phyloP scores from a whole-genome alignment of 2,888 invertebrate genomes.

The Xylocampa areola region DNA sequence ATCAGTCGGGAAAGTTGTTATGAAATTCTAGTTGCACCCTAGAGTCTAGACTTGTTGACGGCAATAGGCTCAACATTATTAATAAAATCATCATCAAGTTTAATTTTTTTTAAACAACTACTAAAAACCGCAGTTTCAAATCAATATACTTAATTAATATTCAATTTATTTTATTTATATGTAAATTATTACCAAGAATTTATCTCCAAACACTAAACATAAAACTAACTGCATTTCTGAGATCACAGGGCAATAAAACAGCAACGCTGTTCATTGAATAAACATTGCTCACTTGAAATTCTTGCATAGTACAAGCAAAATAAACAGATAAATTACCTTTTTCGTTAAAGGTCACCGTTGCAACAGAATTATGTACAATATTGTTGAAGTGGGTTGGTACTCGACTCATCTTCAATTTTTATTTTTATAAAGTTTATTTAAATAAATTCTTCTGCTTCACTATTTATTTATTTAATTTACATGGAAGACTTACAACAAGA shows the following conservation, averaged over 20 bases:
- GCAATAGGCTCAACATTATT: too few species aligned
- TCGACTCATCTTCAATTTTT: not conserved
- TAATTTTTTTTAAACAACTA: too few species aligned
- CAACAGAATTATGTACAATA: constrained; percentile 23
- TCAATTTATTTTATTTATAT: not conserved
- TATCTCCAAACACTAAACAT: not conserved
- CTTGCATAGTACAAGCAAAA: constrained; percentile 24
- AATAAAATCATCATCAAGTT: too few species aligned
- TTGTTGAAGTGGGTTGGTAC: constrained; percentile 4
- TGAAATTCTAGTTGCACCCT: too few species aligned
- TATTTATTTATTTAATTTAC: too few species aligned
- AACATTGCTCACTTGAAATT: constrained; percentile 40
- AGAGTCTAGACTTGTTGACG: too few species aligned
- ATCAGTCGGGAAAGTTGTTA: too few species aligned
- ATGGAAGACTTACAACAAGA: too few species aligned
- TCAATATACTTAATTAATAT: too few species aligned
- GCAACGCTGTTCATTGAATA: constrained; percentile 22
- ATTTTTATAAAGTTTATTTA: not conserved
- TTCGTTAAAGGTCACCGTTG: constrained; percentile 40
- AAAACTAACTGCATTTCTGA: constrained; percentile 7
- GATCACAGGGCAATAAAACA: constrained; percentile 13
- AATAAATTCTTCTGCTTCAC: too few species aligned
- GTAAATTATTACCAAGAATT: constrained; percentile 5
- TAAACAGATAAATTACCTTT: constrained; percentile 48
- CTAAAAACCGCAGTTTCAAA: too few species aligned